phyloP scores from a whole-genome alignment of 2,113 vertebrate species.

The Panthera tigris region DNA sequence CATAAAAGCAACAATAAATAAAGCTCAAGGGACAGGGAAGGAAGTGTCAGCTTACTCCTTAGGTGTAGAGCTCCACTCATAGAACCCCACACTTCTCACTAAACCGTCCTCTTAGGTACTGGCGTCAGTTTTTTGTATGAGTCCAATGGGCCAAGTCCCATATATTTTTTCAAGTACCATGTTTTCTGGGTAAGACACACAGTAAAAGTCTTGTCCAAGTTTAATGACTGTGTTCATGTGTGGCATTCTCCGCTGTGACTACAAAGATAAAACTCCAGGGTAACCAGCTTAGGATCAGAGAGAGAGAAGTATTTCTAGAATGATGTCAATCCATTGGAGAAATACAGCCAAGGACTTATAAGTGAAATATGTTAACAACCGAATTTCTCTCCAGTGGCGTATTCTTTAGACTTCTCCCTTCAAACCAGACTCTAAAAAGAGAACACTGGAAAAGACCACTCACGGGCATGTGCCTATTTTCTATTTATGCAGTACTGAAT shows the following conservation, averaged over 20 bases:
- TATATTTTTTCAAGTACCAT: background rate
- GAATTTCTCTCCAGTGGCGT: background rate
- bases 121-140: background rate
- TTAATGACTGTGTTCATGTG: background rate
- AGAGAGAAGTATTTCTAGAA: background rate
- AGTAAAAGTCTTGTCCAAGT: background rate
- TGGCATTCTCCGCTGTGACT: background rate
- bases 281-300: background rate
- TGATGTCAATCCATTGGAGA: background rate
- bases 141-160: background rate
- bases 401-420: background rate
- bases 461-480: background rate
- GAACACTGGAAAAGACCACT: background rate
- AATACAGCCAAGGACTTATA: background rate
- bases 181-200: background rate
- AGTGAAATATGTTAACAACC: background rate
- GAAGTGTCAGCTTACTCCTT: background rate
- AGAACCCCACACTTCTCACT: background rate
- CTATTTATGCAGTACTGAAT: background rate
- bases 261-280: background rate
- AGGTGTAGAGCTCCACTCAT: background rate
- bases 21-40: fast-evolving
- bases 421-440: background rate
- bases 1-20: background rate
- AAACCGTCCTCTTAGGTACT: background rate